phyloP scores from a whole-genome alignment of 53 echinoderm and acorn worm species.

The Hippasteria phrygiana region DNA sequence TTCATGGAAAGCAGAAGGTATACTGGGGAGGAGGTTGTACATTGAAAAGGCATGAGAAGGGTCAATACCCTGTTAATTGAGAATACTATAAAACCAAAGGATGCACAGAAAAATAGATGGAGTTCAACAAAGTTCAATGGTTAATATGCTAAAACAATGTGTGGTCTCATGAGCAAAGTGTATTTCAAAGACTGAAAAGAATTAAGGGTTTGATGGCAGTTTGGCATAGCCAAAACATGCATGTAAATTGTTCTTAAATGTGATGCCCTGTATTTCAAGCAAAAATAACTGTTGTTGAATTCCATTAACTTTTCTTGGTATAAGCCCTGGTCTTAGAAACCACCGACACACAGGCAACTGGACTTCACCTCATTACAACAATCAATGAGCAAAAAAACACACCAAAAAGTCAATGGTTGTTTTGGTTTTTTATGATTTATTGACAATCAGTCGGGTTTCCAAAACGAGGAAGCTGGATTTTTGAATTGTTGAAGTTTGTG shows the following conservation, averaged over 20 bases:
- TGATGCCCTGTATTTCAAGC: not conserved
- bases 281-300: constrained; percentile 2
- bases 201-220: not conserved
- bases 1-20: too few relatives aligned
- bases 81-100: not conserved
- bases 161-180: not conserved
- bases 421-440: not conserved
- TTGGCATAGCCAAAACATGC: not conserved
- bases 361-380: too few relatives aligned
- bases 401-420: too few relatives aligned
- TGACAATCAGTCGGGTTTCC: constrained; percentile 10
- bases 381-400: too few relatives aligned
- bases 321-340: constrained; percentile 47
- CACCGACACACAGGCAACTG: too few relatives aligned
- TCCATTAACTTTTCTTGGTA: constrained; percentile 45
- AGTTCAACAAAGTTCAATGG: constrained; percentile 16
- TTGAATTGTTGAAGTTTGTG: constrained; percentile 12
- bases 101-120: constrained; percentile 45
- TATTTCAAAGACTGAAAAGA: not conserved
- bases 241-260: not conserved
- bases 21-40: too few relatives aligned
- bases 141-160: not conserved
- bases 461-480: constrained; percentile 32
- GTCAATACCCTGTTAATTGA: not conserved
- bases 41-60: too few relatives aligned